Evolutionary conservation across 2,113 vertebrate species (phyloP).

Genomic region (Corythaeola cristata): DNA sequence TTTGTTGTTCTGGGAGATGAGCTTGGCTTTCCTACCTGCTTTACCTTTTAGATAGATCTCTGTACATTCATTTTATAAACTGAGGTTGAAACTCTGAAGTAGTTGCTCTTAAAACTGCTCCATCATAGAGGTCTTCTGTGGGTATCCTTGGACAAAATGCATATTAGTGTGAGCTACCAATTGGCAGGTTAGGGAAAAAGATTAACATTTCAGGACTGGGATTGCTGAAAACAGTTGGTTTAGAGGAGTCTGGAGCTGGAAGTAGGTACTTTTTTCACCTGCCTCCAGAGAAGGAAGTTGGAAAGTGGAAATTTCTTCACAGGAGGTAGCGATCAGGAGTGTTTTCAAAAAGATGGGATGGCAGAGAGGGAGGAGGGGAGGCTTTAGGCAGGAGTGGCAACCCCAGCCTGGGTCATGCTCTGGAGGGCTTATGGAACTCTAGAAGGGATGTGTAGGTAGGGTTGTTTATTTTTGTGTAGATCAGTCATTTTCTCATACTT

Average conservation of each 20-base stretch:
- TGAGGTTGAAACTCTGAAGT: neutral
- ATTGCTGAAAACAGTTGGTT: neutral
- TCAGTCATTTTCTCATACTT: neutral
- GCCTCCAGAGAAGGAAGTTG: neutral
- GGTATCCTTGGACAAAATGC: neutral
- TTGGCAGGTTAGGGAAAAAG: neutral
- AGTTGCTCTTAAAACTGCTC: neutral
- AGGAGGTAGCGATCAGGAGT: rapidly evolving
- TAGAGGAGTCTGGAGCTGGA: neutral
- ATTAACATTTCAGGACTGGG: neutral
- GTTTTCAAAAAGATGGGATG: neutral
- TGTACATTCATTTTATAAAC: neutral
- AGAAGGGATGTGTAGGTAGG: rapidly evolving
- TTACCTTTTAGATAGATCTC: neutral
- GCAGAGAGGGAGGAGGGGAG: neutral
- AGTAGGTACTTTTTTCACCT: neutral
- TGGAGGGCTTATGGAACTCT: neutral
- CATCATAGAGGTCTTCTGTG: neutral
- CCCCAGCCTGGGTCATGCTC: neutral
- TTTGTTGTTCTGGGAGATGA: neutral
- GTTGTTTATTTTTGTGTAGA: neutral
- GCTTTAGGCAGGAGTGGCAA: neutral
- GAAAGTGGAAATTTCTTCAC: neutral
- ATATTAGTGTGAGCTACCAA: neutral
- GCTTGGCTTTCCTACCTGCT: neutral